These are phyloP conservation scores for Labeo calbasu DNA, from an alignment of 2,797 vertebrate species.

Conservation along the genomic window DNA sequence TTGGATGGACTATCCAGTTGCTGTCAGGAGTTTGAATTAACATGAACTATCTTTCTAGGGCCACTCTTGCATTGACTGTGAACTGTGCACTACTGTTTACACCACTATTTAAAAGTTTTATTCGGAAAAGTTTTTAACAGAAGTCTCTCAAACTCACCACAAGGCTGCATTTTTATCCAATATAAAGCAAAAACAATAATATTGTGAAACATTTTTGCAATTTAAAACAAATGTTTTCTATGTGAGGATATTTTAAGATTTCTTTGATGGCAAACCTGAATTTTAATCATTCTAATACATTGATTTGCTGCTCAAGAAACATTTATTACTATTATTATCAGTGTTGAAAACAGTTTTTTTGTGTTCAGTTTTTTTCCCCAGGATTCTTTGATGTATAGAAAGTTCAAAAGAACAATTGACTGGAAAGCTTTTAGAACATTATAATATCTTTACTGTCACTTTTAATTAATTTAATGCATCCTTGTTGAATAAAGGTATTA, in stretches of 20 bases:
- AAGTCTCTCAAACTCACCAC: neutral
- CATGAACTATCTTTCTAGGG: neutral
- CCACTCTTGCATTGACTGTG: neutral
- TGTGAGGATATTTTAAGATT: no score
- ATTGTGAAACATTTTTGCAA: no score
- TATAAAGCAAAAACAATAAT: no score
- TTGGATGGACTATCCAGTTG: slow-evolving; percentile 9
- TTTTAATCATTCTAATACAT: neutral
- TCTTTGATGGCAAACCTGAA: neutral
- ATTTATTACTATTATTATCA: neutral
- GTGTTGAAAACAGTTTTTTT: neutral
- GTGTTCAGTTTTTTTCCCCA: neutral
- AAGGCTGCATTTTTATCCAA: neutral
- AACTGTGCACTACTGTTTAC: neutral
- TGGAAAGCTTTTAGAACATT: neutral
- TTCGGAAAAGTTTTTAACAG: neutral
- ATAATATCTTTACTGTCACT: neutral
- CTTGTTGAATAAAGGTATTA: neutral
- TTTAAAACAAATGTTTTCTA: no score
- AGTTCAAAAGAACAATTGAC: neutral
- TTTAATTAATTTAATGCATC: neutral
- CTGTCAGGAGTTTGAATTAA: neutral
- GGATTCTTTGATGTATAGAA: neutral
- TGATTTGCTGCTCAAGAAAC: no score
- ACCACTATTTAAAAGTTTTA: no score